A percentile compares a stretch with the other conserved stretches of the same genome.
phyloP scores from a whole-genome alignment of 2,797 vertebrate genomes.

The Mormyrus hasselquistii region DNA sequence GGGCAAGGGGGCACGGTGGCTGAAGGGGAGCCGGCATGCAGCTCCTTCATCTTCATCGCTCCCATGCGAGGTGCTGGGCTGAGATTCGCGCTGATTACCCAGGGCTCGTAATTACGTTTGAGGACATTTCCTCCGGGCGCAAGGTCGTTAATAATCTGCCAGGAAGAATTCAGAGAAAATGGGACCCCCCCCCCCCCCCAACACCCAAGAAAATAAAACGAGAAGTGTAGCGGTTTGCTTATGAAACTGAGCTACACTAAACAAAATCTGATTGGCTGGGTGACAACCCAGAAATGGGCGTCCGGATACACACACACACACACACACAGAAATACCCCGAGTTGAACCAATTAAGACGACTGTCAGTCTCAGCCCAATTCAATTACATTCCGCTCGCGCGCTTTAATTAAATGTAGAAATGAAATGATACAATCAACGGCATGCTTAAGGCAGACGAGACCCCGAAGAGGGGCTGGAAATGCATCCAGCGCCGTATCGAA shows the following conservation, averaged over 20 bases:
- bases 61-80: constrained; percentile 5
- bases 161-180: neutral
- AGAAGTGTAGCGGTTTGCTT: neutral
- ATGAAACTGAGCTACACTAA: neutral
- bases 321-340: neutral
- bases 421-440: constrained; percentile 9
- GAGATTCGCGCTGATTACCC: constrained; percentile 22
- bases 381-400: constrained; percentile 15
- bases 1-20: neutral
- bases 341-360: constrained; percentile 23
- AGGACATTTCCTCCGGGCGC: constrained; percentile 17
- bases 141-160: constrained; percentile 14
- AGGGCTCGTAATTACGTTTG: constrained; percentile 21
- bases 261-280: neutral
- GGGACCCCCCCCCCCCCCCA: neutral
- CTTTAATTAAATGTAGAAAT: constrained; percentile 22
- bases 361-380: constrained; percentile 22
- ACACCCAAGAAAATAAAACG: neutral
- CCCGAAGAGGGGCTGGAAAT: neutral
- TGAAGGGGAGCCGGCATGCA: constrained; percentile 5
- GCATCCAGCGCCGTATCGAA: neutral
- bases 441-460: neutral
- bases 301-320: neutral
- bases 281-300: neutral
- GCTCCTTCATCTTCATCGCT: constrained; percentile 14